phyloP scores from a whole-genome alignment of 2,888 invertebrate species.

The Stratiomys singularior region DNA sequence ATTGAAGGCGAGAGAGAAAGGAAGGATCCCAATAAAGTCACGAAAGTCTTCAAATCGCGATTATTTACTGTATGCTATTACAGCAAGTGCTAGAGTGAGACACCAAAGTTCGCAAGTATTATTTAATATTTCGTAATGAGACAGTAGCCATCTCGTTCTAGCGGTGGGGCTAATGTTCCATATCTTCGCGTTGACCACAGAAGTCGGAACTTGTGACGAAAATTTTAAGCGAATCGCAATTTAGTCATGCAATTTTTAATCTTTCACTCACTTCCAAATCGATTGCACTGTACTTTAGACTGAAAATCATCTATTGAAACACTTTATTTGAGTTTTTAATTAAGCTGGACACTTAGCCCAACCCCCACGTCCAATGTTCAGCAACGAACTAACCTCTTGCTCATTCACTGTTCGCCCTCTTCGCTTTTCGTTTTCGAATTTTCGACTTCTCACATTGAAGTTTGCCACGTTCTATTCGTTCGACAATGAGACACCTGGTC shows the following conservation, averaged over 20 bases:
- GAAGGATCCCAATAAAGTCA: constrained; percentile 30
- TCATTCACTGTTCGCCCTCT: background rate
- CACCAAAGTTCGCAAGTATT: background rate
- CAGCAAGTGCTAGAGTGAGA: constrained; percentile 13
- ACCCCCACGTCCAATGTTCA: constrained; percentile 4
- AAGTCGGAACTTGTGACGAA: constrained; percentile 8
- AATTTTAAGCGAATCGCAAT: background rate
- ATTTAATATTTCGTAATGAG: constrained; percentile 30
- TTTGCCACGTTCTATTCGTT: background rate
- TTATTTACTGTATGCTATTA: constrained; percentile 25
- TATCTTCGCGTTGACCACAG: constrained; percentile 39
- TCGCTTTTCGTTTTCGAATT: constrained; percentile 15
- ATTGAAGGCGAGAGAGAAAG: constrained; percentile 11
- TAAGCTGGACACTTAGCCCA: background rate
- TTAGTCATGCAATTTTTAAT: constrained; percentile 2
- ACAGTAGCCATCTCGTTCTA: constrained; percentile 27
- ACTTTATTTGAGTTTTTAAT: constrained; percentile 17
- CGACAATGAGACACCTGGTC: background rate
- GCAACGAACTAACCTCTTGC: constrained; percentile 39
- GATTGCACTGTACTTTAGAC: constrained; percentile 8
- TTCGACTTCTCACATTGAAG: background rate
- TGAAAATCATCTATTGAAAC: background rate
- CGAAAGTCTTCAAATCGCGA: constrained; percentile 9
- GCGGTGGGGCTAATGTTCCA: constrained; percentile 35
- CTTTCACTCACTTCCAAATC: background rate